These are phyloP conservation scores for Platysteira castanea DNA, from an alignment of 2,113 vertebrate genomes.

Conservation along the genomic window DNA sequence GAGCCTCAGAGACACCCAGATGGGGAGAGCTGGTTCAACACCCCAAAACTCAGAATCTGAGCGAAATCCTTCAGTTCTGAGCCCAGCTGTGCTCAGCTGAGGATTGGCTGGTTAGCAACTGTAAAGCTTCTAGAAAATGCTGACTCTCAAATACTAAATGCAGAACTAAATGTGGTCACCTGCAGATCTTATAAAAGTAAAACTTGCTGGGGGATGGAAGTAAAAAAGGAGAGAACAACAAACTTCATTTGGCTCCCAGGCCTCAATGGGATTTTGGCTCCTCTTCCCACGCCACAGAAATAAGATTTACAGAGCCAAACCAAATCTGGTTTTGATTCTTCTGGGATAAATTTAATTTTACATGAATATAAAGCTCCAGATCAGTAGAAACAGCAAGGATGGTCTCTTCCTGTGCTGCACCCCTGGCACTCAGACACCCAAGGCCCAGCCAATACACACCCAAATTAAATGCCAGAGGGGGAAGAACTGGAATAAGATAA, in stretches of 20 bases:
- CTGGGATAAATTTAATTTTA: neutral
- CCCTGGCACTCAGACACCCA: neutral
- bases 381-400: neutral
- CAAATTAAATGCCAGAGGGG: neutral
- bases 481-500: neutral
- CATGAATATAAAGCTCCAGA: neutral
- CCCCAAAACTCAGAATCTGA: neutral
- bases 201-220: neutral
- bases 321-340: slow-evolving; percentile 10
- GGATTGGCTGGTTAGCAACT: neutral
- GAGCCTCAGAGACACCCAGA: neutral
- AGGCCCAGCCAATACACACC: neutral
- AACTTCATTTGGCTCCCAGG: neutral
- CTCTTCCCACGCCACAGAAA: neutral
- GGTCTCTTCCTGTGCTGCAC: neutral
- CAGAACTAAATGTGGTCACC: neutral
- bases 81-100: neutral
- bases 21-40: neutral
- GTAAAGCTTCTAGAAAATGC: neutral
- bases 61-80: neutral
- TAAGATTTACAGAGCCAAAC: neutral
- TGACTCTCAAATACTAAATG: neutral
- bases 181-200: neutral
- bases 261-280: neutral
- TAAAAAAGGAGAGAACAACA: neutral